Conservation (phyloP, 1,140 invertebrate species). For the Hylaeus volcanicus region DNA sequence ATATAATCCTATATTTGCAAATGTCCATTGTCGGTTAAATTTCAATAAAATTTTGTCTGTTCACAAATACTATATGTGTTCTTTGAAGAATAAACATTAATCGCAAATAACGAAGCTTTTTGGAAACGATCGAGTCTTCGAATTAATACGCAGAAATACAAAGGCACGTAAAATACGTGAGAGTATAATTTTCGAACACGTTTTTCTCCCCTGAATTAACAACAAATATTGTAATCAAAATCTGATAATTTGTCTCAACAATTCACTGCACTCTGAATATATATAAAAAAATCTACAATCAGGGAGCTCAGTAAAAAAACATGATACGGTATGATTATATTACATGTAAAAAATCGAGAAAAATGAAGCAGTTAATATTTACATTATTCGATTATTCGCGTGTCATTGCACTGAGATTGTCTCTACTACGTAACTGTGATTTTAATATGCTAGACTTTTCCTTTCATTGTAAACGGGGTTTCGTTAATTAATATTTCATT, state of each 20-base stretch:
- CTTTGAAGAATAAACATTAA: not conserved
- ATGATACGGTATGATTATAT: conserved; percentile 23
- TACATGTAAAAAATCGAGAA: conserved; percentile 29
- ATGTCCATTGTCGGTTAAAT: not conserved
- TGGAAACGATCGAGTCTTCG: not conserved
- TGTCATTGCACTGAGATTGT: conserved; percentile 56
- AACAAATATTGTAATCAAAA: conserved; percentile 43
- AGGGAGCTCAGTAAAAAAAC: conserved; percentile 27
- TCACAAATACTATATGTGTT: not conserved
- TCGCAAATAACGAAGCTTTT: not conserved
- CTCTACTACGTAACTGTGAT: conserved; percentile 25
- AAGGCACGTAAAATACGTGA: conserved; percentile 28
- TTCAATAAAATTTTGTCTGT: not conserved
- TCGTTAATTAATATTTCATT: not conserved
- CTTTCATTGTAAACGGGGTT: not conserved
- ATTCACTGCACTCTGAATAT: conserved; percentile 45
- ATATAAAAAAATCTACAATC: conserved; percentile 26
- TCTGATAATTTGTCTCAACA: conserved; percentile 40
- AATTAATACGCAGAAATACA: conserved; percentile 26
- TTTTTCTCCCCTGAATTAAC: conserved; percentile 10
- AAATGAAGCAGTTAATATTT: conserved; percentile 37
- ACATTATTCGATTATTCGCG: conserved; percentile 43
- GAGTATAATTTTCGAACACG: conserved; percentile 27
- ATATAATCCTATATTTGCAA: not conserved
- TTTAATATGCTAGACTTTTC: not conserved